These are phyloP conservation scores for Chelidonichthys spinosus DNA, from an alignment of 2,797 vertebrate species.

Conservation along the genomic window DNA sequence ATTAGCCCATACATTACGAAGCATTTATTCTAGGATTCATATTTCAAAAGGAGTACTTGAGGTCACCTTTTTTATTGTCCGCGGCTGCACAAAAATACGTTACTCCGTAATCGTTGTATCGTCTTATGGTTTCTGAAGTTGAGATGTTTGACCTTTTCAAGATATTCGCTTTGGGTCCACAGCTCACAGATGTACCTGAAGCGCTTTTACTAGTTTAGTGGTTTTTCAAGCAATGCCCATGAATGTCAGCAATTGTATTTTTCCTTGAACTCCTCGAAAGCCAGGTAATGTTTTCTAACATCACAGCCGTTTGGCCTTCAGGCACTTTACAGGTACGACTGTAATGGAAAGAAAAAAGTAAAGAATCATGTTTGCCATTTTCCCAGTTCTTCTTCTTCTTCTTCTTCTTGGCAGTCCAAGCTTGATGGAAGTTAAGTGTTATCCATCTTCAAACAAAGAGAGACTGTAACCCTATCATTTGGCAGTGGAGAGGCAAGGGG, in stretches of 20 bases:
- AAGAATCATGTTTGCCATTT: conserved; percentile 55
- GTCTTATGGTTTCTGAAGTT: conserved; percentile 37
- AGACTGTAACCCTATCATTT: conserved; percentile 72
- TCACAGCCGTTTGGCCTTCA: conserved; percentile 53
- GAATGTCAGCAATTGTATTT: conserved; percentile 71
- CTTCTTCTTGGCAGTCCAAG: conserved; percentile 48
- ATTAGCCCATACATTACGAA: conserved; percentile 64
- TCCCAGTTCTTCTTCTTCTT: conserved; percentile 38
- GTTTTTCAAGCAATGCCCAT: conserved; percentile 44
- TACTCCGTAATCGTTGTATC: conserved; percentile 21
- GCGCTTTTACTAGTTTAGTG: conserved; percentile 37
- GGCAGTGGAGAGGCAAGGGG: conserved; percentile 46
- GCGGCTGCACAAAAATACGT: conserved; percentile 36
- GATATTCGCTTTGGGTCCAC: conserved; percentile 22
- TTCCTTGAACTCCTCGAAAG: conserved; percentile 49
- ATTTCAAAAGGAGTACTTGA: conserved; percentile 69
- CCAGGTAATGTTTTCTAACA: conserved; percentile 66
- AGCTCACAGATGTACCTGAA: conserved; percentile 36
- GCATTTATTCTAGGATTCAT: conserved; percentile 74
- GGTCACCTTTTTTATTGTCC: conserved; percentile 58
- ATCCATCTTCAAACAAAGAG: conserved; percentile 71
- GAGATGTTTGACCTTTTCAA: conserved; percentile 67
- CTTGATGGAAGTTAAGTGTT: conserved; percentile 72
- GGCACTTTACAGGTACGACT: conserved; percentile 55
- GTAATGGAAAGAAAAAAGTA: conserved; percentile 29